Conservation (phyloP, 1,140 invertebrate genomes). For the Trissolcus basalis region DNA sequence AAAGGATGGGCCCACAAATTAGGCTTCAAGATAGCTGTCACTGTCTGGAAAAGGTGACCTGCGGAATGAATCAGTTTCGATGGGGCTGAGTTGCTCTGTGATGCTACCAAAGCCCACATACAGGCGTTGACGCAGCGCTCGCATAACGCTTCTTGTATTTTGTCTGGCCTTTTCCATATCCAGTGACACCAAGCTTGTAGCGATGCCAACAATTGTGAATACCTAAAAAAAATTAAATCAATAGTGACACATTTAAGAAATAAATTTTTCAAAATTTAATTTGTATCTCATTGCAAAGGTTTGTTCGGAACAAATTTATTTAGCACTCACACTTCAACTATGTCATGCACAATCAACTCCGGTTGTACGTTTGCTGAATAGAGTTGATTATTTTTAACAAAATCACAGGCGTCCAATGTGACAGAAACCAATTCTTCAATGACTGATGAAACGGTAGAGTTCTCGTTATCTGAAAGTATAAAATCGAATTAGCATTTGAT, state of each 20-base stretch:
- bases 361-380: slow-evolving; percentile 68
- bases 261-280: no score
- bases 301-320: no score
- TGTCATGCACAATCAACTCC: slow-evolving; percentile 65
- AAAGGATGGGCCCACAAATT: slow-evolving; percentile 75
- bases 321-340: slow-evolving; percentile 74
- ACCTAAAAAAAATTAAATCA: no score
- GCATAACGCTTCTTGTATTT: slow-evolving; percentile 64
- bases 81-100: slow-evolving; percentile 57
- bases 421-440: slow-evolving; percentile 67
- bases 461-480: slow-evolving; percentile 56
- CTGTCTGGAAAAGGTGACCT: slow-evolving; percentile 78
- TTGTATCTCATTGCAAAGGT: no score
- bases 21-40: slow-evolving; percentile 78
- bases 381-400: slow-evolving; percentile 67
- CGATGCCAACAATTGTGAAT: slow-evolving; percentile 82
- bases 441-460: slow-evolving; percentile 58
- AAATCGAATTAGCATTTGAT: neutral
- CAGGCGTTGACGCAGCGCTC: slow-evolving; percentile 67
- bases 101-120: slow-evolving; percentile 64
- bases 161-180: slow-evolving; percentile 73
- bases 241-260: no score
- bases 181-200: slow-evolving; percentile 83
- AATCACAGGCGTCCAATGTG: slow-evolving; percentile 71
- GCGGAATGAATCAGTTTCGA: slow-evolving; percentile 79